Evolutionary conservation across 2,797 vertebrate genomes (phyloP), one percentile per base, ranked within the genome.

Genomic region (Schizopygopsis pylzovi): DNA sequence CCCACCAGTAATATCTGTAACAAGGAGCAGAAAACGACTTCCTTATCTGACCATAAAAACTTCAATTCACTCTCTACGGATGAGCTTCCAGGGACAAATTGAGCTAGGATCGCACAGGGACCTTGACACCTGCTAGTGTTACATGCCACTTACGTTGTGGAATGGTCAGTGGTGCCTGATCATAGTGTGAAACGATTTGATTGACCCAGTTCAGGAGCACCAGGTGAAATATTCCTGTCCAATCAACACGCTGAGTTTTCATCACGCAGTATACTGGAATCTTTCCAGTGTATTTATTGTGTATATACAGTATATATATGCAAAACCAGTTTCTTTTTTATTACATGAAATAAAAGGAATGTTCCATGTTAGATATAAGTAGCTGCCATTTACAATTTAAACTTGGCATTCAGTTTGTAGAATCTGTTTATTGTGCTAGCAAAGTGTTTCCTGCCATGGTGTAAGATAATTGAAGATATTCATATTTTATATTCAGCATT

Each of bases 31-130:
- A 80, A 73, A 85, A 65, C 11, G 1, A 41, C 28, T 80, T 61
- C 22, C 54, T 73, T 85, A 85, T 80, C 68, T 79, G 77, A 61
- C 67, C 84, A 45, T 85, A 47, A 37, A 80, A 85, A 73, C 54
- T 4, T 49, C 77, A 79, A 80, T 73, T 52, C 20, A 16, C 67
- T 80, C 84, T 80, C 28, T 71, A 85, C 9, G 41, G 68, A 72
- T 80, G 77, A 85, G 84, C 22, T 85, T 80, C 25, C 77, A 52
- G 43, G 45, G 68, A 59, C 39, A 85, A 72, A 85, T 85, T 80
- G 77, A 52, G 54, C 54, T 47, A 28, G 77, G 77, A 73, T 80
- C 43, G 37, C 43, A 25, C 6, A 18, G 77, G 68, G 77, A 85
- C 28, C 79, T 61, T 70, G 76, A 80, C 25, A 72, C 84, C 76